These are phyloP conservation scores for Drosophila lowei DNA, from an alignment of 1,140 invertebrate species.

Conservation along the genomic window DNA sequence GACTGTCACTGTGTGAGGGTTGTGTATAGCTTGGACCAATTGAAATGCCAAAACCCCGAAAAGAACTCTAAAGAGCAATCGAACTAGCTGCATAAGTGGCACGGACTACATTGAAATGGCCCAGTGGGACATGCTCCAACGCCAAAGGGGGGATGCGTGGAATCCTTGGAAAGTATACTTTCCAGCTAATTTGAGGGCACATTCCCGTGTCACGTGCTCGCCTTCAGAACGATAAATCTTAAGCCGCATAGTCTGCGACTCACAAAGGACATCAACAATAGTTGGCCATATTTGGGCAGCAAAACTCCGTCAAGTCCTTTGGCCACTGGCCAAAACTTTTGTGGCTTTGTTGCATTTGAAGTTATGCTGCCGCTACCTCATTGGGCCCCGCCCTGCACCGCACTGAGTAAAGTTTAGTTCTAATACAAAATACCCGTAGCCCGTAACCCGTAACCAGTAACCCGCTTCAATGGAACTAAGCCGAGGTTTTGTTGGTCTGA, in stretches of 20 bases:
- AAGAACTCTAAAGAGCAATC: conserved; percentile 54
- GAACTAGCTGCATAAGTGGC: conserved; percentile 25
- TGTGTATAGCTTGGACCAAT: conserved; percentile 1
- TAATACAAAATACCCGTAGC: conserved; percentile 1
- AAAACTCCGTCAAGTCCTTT: conserved; percentile 70
- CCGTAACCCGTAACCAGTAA: conserved; percentile 17
- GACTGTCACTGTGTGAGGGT: conserved; percentile 45
- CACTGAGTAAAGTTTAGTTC: no score
- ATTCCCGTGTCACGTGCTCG: conserved; percentile 27
- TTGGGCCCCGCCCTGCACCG: no score
- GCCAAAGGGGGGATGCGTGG: no score
- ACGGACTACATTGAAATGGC: no score
- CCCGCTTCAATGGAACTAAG: conserved; percentile 55
- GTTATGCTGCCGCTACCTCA: conserved; percentile 35
- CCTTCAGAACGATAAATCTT: conserved; percentile 62
- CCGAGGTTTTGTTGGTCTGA: conserved; percentile 55
- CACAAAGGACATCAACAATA: conserved; percentile 53
- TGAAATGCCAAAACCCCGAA: conserved; percentile 43
- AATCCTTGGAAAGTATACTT: conserved; percentile 1
- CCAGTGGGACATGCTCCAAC: no score
- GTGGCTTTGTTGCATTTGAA: conserved; percentile 62
- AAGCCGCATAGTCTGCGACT: conserved; percentile 21
- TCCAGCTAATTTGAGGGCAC: conserved; percentile 9
- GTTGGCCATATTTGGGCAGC: conserved; percentile 60
- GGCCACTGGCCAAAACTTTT: conserved; percentile 68